phyloP scores from a whole-genome alignment of 1,140 invertebrate species.

The Drosophila suzukii region DNA sequence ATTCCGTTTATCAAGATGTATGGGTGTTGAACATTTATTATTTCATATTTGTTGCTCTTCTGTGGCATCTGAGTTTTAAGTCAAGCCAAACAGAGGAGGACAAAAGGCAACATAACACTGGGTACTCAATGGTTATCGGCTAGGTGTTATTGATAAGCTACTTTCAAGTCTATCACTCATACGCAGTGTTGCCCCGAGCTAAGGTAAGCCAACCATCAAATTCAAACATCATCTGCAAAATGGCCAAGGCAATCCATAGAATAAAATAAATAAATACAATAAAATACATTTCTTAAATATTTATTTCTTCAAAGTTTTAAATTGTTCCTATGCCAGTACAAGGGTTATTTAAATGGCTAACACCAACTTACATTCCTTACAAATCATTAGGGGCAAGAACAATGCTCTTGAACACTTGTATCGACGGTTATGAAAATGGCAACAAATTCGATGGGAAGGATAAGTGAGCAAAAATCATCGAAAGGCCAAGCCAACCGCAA shows the following conservation, averaged over 20 bases:
- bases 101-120: no score
- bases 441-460: background rate
- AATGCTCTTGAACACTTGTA: conserved; percentile 5
- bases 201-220: background rate
- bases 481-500: conserved; percentile 58
- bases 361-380: background rate
- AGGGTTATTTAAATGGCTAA: background rate
- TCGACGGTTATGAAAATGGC: background rate
- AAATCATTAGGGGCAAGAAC: conserved; percentile 3
- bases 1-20: background rate
- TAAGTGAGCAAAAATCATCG: conserved; percentile 50
- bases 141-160: background rate
- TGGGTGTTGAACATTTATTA: background rate
- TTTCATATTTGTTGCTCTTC: background rate
- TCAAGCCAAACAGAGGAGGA: background rate
- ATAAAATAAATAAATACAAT: no score
- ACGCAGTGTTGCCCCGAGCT: background rate
- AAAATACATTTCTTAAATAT: no score
- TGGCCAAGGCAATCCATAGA: no score
- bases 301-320: no score
- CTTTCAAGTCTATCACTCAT: background rate
- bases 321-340: no score
- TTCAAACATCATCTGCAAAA: no score
- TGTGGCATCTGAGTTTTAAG: no score
- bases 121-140: background rate